Conservation (phyloP, 2,113 vertebrate genomes). For the Pycnonotus jocosus region DNA sequence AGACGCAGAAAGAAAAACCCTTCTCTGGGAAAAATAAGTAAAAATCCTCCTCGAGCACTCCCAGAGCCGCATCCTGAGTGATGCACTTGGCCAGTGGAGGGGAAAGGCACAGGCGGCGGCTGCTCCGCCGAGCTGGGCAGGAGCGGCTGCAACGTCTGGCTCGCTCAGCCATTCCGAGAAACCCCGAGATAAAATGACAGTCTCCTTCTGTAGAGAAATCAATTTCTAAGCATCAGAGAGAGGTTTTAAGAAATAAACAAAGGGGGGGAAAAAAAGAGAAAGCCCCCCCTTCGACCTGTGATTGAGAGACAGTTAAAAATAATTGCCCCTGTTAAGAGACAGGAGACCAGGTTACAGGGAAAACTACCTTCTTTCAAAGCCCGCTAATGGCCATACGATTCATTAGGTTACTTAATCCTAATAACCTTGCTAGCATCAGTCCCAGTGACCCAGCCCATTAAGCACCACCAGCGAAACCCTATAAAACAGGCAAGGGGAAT, state of each 20-base stretch:
- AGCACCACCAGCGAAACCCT: constrained; percentile 34
- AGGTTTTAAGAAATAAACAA: background rate
- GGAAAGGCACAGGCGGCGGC: background rate
- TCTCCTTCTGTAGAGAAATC: background rate
- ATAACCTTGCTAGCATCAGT: constrained; percentile 55
- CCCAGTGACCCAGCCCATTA: constrained; percentile 49
- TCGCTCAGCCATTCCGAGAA: background rate
- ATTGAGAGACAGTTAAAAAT: constrained; percentile 32
- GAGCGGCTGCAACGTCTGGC: background rate
- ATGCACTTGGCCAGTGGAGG: background rate
- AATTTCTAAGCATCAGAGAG: background rate
- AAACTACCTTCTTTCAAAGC: constrained; percentile 27
- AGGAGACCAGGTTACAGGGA: background rate
- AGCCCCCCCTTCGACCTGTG: background rate
- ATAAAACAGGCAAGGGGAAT: constrained; percentile 58
- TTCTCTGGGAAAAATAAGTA: background rate
- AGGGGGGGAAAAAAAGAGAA: background rate
- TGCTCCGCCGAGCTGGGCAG: background rate
- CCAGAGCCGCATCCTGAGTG: too few relatives aligned
- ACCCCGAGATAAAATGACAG: background rate
- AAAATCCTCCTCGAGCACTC: background rate
- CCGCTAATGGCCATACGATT: constrained; percentile 51
- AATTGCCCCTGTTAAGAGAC: constrained; percentile 36
- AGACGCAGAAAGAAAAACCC: background rate
- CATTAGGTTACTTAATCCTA: constrained; percentile 69